These are phyloP conservation scores for Deilephila elpenor DNA, from an alignment of 2,888 invertebrate species.

Conservation along the genomic window DNA sequence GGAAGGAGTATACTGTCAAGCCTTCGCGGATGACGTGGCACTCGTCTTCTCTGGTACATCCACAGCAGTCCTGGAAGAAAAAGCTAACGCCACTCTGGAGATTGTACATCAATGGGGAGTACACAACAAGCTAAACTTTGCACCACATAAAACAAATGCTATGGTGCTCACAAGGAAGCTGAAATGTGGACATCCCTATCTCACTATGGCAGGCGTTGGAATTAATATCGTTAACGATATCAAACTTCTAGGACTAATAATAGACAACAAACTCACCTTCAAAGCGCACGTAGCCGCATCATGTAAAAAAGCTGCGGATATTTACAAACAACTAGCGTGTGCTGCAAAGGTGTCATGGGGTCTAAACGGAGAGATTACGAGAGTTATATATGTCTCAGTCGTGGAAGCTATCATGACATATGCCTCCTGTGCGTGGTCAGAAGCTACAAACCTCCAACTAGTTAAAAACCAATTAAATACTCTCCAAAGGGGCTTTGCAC, in stretches of 20 bases:
- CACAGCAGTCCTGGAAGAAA: constrained; percentile 22
- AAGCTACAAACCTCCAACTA: constrained; percentile 36
- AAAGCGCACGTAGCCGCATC: constrained; percentile 30
- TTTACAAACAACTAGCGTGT: no score
- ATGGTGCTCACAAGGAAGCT: constrained; percentile 11
- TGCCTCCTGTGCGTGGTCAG: constrained; percentile 31
- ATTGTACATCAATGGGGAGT: not conserved
- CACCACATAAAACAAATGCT: constrained; percentile 11
- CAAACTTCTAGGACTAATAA: constrained; percentile 1
- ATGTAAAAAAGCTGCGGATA: no score
- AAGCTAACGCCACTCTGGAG: constrained; percentile 15
- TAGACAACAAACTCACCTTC: constrained; percentile 31
- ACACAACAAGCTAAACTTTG: constrained; percentile 17
- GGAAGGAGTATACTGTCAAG: no score
- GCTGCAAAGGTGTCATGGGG: no score
- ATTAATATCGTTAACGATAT: constrained; percentile 9
- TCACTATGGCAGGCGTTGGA: constrained; percentile 19
- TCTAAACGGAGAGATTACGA: no score
- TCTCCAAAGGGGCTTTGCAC: not conserved
- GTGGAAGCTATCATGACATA: constrained; percentile 36
- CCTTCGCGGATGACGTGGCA: not conserved
- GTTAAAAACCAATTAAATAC: not conserved
- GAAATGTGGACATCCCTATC: constrained; percentile 1
- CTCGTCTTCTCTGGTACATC: not conserved
- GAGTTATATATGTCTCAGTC: no score